phyloP scores from a whole-genome alignment of 2,113 vertebrate species.

The Tragelaphus scriptus region DNA sequence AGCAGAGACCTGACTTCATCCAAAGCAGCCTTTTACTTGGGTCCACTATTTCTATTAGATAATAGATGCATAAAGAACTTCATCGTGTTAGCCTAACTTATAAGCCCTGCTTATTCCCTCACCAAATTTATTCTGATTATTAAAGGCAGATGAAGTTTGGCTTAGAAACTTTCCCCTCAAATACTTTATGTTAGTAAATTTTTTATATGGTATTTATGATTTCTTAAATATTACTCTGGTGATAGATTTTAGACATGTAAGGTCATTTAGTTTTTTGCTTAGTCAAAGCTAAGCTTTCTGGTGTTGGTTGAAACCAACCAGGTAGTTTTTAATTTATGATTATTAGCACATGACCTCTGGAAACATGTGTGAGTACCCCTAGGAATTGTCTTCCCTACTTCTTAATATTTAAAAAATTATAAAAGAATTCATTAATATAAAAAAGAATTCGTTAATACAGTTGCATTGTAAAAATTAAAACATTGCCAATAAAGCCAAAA shows the following conservation, averaged over 20 bases:
- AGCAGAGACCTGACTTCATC: not conserved
- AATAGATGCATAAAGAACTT: not conserved
- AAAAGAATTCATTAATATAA: not conserved
- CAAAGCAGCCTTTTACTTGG: not conserved
- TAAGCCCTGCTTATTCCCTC: not conserved
- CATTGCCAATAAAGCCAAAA: not conserved
- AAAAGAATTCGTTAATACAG: not conserved
- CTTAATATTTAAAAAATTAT: not conserved
- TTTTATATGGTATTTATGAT: not conserved
- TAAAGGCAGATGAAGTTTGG: not conserved
- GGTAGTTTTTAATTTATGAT: constrained; percentile 22
- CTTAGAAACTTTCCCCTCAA: not conserved
- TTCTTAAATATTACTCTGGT: constrained; percentile 3
- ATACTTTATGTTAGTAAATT: not conserved
- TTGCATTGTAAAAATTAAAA: not conserved
- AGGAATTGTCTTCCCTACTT: not conserved
- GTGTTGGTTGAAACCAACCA: not conserved
- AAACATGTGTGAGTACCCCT: not conserved
- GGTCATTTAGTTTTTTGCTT: not conserved
- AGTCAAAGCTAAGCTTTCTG: not conserved
- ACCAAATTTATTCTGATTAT: not conserved
- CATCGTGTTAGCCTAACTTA: not conserved
- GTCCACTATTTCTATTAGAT: not conserved
- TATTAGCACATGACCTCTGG: not conserved
- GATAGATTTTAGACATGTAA: constrained; percentile 11